These are phyloP conservation scores for Petaurus breviceps DNA, from an alignment of 2,113 vertebrate species.

Conservation along the genomic window DNA sequence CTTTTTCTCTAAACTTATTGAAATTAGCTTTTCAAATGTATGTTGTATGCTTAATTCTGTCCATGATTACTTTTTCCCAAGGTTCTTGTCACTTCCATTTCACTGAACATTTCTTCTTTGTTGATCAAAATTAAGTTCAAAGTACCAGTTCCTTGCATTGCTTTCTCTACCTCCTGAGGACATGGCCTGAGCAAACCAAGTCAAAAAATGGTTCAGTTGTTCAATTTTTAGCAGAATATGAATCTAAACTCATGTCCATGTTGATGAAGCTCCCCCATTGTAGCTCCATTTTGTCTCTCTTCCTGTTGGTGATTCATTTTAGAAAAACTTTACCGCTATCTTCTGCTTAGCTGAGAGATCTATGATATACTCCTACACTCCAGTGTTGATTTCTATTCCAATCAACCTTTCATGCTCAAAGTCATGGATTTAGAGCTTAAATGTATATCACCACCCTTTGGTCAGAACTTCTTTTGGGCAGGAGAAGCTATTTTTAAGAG, in stretches of 20 bases:
- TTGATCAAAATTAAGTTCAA: constrained; percentile 28
- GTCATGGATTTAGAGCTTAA: background rate
- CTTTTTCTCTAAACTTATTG: constrained; percentile 15
- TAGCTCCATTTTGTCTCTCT: background rate
- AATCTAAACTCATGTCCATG: background rate
- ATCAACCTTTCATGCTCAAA: background rate
- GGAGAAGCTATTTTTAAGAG: background rate
- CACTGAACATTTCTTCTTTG: background rate
- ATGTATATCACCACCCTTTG: background rate
- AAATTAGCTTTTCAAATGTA: background rate
- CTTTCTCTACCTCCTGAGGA: constrained; percentile 13
- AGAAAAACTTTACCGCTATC: background rate
- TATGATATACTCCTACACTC: background rate
- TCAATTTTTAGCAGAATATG: background rate
- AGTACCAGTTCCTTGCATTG: background rate
- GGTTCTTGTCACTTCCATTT: constrained; percentile 9
- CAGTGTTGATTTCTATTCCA: background rate
- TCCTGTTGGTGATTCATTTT: background rate
- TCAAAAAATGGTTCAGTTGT: constrained; percentile 20
- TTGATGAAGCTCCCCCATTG: background rate
- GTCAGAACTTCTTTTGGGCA: background rate
- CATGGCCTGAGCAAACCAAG: background rate
- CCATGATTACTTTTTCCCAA: background rate
- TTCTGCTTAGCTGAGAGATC: background rate
- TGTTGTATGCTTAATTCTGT: background rate